Base-by-base conservation (phyloP, 1,140 invertebrate species). In the Drosophila sproati region DNA sequence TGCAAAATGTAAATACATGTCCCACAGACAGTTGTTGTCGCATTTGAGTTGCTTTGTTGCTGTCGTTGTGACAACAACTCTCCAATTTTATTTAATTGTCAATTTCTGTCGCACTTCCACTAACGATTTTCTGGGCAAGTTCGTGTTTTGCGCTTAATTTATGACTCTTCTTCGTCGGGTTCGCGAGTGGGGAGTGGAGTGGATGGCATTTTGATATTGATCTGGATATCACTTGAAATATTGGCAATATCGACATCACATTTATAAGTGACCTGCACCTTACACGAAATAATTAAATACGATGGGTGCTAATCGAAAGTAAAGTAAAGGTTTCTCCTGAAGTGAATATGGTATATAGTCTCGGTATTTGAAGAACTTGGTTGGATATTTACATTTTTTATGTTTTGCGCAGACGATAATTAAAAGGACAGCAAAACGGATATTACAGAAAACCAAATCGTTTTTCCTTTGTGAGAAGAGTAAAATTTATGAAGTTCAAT, bases 31-130 rank as follows among this genome's bases (percentile, higher is more conserved):
- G 43, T 60, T 41, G 54, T 52, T 47, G 59, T 52, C 52, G 39
- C 35, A 47, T 10, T 12, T 31, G 55, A 61, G 37, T 41, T 37
- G 47, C 32, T n/a, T 47, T 64, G 62, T 12, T 7, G 57, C 34
- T 75, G 60, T 59, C 67, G 28, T 63, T 72, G 75, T 82, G 83
- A 77, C 82, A 87, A 87, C 83, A 87, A 87, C 83, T 82, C 45
- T 88, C 83, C 80, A 87, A 43, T 43, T 88, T 88, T 87, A 87
- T 83, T 89, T 88, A 87, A 88, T 87, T 88, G 77, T 62, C 76
- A 63, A 87, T 87, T 87, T 79, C 55, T 77, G 82, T 79, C 82
- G 82, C 80, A 88, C 85, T 88, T 89, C 71, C 76, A 68, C 83
- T 87, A 88, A 88, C 85, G 73, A 80, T 83, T 87, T 89, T 83